These are phyloP conservation scores for Fundulus diaphanus DNA, from an alignment of 2,797 vertebrate genomes.

Conservation along the genomic window DNA sequence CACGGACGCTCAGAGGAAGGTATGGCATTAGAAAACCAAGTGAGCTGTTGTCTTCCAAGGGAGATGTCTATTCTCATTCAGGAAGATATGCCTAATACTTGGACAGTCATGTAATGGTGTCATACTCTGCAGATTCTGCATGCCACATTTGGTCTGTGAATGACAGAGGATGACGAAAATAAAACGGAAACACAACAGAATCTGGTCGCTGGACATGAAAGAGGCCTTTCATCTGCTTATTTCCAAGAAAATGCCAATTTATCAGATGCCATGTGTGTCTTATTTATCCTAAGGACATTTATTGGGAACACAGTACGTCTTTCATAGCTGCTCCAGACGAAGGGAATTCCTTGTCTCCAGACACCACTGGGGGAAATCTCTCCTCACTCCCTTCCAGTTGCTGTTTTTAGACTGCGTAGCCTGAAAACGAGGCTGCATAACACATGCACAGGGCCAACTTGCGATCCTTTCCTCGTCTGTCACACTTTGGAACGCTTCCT, in stretches of 20 bases:
- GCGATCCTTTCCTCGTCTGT: constrained; percentile 43
- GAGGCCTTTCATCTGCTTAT: constrained; percentile 21
- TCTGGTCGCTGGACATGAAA: constrained; percentile 16
- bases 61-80: constrained; percentile 20
- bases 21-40: constrained; percentile 46
- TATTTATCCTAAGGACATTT: constrained; percentile 37
- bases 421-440: constrained; percentile 32
- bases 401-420: constrained; percentile 58
- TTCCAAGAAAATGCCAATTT: constrained; percentile 41
- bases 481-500: constrained; percentile 46
- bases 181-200: constrained; percentile 13
- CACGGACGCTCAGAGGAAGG: constrained; percentile 42
- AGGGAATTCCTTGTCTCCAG: constrained; percentile 49
- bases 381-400: constrained; percentile 28
- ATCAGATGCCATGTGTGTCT: constrained; percentile 36
- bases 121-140: constrained; percentile 33
- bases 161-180: constrained; percentile 26
- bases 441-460: constrained; percentile 22
- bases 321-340: constrained; percentile 34
- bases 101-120: constrained; percentile 34
- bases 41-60: constrained; percentile 25
- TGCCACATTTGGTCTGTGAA: constrained; percentile 14
- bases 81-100: constrained; percentile 20
- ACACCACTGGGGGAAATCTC: constrained; percentile 47
- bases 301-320: constrained; percentile 35